Conservation (phyloP, 2,113 vertebrate species). For the Hemicordylus capensis region DNA sequence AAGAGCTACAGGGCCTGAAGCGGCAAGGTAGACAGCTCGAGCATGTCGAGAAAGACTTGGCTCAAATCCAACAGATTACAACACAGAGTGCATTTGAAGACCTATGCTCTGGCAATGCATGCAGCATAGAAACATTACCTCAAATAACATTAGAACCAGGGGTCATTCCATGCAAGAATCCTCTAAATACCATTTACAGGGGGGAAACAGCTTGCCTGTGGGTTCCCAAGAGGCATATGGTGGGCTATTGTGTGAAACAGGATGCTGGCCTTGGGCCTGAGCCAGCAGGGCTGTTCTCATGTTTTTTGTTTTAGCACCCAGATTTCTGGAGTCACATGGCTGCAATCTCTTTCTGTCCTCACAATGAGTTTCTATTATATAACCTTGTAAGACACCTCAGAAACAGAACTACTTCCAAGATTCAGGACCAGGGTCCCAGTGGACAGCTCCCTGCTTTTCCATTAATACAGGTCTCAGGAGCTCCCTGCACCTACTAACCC, state of each 20-base stretch:
- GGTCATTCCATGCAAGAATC: no score
- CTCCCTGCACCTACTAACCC: background rate
- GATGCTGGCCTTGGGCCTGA: no score
- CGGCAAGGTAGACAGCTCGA: no score
- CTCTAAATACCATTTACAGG: background rate
- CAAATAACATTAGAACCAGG: no score
- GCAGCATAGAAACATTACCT: no score
- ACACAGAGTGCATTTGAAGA: no score
- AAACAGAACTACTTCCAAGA: background rate
- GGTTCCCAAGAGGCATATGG: background rate
- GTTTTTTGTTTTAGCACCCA: background rate
- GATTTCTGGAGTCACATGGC: background rate
- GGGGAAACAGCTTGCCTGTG: background rate
- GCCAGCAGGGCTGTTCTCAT: no score
- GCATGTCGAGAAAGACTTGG: no score
- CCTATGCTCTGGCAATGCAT: no score
- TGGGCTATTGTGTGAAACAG: no score
- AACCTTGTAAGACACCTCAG: background rate
- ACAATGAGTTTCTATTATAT: background rate
- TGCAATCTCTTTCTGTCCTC: background rate
- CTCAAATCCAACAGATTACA: no score
- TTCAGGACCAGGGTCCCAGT: background rate
- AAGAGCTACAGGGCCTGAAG: no score
- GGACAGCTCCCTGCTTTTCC: background rate
- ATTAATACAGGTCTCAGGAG: background rate